Evolutionary conservation across 1,140 invertebrate genomes (phyloP), one percentile per base, ranked within the genome.

Genomic region (Leptopilina boulardi): DNA sequence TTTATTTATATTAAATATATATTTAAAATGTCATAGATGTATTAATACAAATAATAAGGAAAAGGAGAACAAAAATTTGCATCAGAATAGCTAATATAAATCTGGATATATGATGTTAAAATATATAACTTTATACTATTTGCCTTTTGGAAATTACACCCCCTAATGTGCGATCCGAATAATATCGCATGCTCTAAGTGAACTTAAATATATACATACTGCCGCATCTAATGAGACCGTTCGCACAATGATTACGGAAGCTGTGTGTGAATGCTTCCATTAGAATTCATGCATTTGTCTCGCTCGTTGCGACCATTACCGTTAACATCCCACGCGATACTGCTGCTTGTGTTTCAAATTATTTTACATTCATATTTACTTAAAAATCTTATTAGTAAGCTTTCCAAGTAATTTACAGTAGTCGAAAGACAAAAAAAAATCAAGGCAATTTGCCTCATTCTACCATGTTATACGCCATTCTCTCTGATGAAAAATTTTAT

Each of bases 281-380:
- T 66, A 66, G 23, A 66, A 66, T 66, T 66, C 56, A 66, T 66
- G 21, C 23, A 66, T 66, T 66, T 66, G 23, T 30, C 56, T 26
- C 56, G 56, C 11, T 26, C 56, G 13, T 66, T 26, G 23, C 56
- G 26, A 66, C 56, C 54, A 59, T 59, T 59, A 59, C 54, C 54
- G 54, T 59, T 59, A 59, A 59, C 54, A 21, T 23, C 21, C n/a
- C 21, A 23, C 26, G 21, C 21, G 26, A 66, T 66, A 66, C 56
- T 26, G n/a, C n/a, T n/a, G n/a, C n/a, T n/a, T n/a, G 15, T n/a
- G 13, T 26, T 66, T 66, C 56, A 66, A 66, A 23, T 66, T 26
- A 66, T 66, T 26, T 66, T 66, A 66, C 26, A 66, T 66, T 15
- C 23, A 66, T 66, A 66, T 66, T 66, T 66, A 66, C 11, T 26